phyloP scores from a whole-genome alignment of 2,797 vertebrate species.

The Adelosebastes latens region DNA sequence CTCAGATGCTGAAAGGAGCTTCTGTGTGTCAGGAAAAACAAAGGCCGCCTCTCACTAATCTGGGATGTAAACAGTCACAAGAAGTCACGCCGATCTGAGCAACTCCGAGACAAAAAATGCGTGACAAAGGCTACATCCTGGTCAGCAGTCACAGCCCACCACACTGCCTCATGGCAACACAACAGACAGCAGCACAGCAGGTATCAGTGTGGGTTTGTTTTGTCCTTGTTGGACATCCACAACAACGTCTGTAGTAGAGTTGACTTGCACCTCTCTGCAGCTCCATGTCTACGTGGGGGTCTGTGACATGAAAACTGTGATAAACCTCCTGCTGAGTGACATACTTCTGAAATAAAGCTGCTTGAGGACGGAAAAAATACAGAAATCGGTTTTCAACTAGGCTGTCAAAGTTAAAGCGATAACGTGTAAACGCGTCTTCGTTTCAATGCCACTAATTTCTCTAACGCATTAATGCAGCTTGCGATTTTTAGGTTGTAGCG shows the following conservation, averaged over 20 bases:
- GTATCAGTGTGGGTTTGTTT: neutral
- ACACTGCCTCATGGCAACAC: neutral
- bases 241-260: neutral
- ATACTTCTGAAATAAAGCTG: neutral
- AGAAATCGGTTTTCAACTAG: neutral
- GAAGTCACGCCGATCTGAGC: conserved; percentile 27
- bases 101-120: conserved; percentile 5
- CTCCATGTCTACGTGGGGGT: neutral
- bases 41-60: conserved; percentile 42
- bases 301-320: conserved; percentile 28
- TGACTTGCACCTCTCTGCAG: neutral
- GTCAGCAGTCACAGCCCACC: neutral
- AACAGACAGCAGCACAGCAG: neutral
- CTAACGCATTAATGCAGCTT: too few species aligned
- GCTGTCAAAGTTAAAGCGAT: too few species aligned
- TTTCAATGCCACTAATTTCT: too few species aligned
- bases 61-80: conserved; percentile 49
- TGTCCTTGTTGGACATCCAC: neutral
- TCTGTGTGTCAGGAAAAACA: conserved; percentile 58
- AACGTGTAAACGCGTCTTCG: too few species aligned
- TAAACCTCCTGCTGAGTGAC: conserved; percentile 10
- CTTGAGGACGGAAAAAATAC: neutral
- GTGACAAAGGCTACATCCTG: neutral
- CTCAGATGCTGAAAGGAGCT: conserved; percentile 51
- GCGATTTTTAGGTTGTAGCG: too few species aligned